Evolutionary conservation across 2,113 vertebrate species (phyloP).

Genomic region (Phoenicopterus ruber): DNA sequence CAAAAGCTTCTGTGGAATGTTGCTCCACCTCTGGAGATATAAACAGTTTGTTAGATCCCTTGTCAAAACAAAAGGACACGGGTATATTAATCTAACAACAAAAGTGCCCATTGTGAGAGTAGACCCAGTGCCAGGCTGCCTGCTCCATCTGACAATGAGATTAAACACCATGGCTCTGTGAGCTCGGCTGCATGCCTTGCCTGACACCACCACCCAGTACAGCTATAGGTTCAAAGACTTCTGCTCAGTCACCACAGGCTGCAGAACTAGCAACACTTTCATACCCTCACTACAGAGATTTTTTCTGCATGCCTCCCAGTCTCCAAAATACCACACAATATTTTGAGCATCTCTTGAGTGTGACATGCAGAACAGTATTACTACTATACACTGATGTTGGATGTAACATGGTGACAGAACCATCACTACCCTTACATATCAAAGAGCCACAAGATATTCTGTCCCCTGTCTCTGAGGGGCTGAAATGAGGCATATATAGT

Average conservation of each 20-base stretch:
- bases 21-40: constrained; percentile 14
- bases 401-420: not conserved
- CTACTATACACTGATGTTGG: rapidly evolving
- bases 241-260: not conserved
- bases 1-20: not conserved
- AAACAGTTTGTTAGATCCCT: constrained; percentile 50
- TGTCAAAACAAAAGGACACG: constrained; percentile 42
- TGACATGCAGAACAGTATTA: not conserved
- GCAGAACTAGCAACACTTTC: not conserved
- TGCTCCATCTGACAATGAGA: constrained; percentile 41
- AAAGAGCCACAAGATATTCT: not conserved
- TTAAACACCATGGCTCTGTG: constrained; percentile 4
- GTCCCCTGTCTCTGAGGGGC: not conserved
- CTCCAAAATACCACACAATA: not conserved
- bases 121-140: constrained; percentile 49
- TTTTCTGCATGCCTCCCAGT: not conserved
- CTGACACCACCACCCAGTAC: constrained; percentile 27
- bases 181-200: not conserved
- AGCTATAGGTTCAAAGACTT: not conserved
- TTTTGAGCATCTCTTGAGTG: not conserved
- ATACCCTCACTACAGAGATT: not conserved
- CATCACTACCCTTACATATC: not conserved
- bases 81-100: constrained; percentile 41
- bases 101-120: constrained; percentile 42
- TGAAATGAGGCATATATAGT: not conserved